Base-by-base conservation (phyloP, 1,140 invertebrate genomes). In the Drosophila oshimai region DNA sequence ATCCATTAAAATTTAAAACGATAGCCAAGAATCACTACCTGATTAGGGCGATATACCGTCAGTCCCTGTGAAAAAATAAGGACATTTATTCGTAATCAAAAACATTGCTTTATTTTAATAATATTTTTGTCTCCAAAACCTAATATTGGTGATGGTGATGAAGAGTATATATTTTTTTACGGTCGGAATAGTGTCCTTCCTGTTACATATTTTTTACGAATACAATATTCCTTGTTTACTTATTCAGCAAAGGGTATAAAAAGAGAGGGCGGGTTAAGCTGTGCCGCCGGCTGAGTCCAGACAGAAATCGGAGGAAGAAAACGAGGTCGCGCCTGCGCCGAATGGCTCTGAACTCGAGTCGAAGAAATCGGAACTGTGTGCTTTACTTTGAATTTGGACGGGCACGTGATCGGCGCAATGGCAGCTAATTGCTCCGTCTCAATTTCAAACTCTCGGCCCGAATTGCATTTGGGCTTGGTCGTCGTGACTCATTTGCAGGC, bases 261-360 rank as follows among this genome's bases (percentile, higher is more conserved):
- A 31, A 22, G 9, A 5, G 18, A 68, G 41, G 47, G 12, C 39
- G 17, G n/a, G 39, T 24, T 15, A 6, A 34, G 39, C 12, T 15
- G 20, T 12, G 64, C 64, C 64, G 13, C 26, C 20, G 17, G 53
- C 45, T 3, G 10, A 33, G 53, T 61, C 53, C 36, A 61, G 53
- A 61, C 34, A 13, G 34, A 57, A 58, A 61, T 41, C 57, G 36
- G 57, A 57, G 41, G 37, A 69, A 31, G 49, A 26, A 74, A 80
- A 79, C 45, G 70, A 69, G 71, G 70, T 78, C 62, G 75, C 75
- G 75, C 75, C 77, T 79, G 75, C 75, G 75, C 39, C 45, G 61
- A 37, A 9, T 22, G 49, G 15, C 37, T 45, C 17, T 46, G n/a
- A 17, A 46, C 12, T 4, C 2, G 36, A 42, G 44, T 13, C 18